Conservation (phyloP, 2,888 invertebrate genomes). For the Clepsis dumicolana region DNA sequence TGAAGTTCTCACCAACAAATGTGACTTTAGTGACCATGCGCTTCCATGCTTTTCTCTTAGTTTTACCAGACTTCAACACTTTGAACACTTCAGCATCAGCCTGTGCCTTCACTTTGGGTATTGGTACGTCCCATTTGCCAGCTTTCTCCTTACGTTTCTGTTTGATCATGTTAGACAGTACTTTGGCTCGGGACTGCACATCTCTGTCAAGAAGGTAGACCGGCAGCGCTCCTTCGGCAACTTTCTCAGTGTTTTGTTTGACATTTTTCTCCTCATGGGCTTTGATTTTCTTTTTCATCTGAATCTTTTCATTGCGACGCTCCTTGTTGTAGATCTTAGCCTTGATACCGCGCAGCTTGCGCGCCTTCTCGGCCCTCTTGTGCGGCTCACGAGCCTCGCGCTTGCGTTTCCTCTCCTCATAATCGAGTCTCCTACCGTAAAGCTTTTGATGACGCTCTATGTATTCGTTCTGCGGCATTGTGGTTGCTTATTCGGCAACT, state of each 20-base stretch:
- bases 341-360: constrained; percentile 96
- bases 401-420: constrained; percentile 98
- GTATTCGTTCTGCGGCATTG: constrained; percentile 99
- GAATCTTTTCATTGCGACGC: constrained; percentile 98
- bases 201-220: constrained; percentile 99
- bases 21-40: constrained; percentile 99
- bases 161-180: constrained; percentile 99
- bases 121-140: constrained; percentile 99
- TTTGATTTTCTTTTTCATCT: constrained; percentile 99
- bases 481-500: constrained; percentile 85
- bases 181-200: constrained; percentile 96
- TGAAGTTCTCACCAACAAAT: constrained; percentile 99
- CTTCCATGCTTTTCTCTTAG: constrained; percentile 98
- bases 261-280: constrained; percentile 98
- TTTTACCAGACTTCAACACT: constrained; percentile 96
- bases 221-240: constrained; percentile 96
- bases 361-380: constrained; percentile 95
- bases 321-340: constrained; percentile 99
- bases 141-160: constrained; percentile 99
- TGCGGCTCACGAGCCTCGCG: constrained; percentile 98
- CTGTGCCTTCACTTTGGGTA: constrained; percentile 98
- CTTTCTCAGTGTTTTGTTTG: constrained; percentile 93
- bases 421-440: constrained; percentile 97
- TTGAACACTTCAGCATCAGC: constrained; percentile 99
- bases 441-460: constrained; percentile 99